Percentiles rank a stretch among this genome's conserved stretches.
Conservation (phyloP, 2,888 invertebrate species). For the Eurois occulta region DNA sequence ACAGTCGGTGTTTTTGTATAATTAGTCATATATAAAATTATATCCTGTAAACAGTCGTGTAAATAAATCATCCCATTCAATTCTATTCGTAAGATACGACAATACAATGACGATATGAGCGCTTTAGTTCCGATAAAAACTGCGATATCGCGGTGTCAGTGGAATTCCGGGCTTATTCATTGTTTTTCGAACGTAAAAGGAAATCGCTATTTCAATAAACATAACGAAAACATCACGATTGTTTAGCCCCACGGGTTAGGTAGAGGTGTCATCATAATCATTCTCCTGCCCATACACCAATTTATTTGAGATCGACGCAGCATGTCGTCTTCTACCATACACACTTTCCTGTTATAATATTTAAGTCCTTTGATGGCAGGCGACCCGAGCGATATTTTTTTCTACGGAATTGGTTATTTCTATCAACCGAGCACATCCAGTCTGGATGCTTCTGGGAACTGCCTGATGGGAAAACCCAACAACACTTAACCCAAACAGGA, state of each 20-base stretch:
- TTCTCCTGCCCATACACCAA: neutral
- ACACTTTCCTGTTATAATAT: neutral
- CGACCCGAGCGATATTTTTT: neutral
- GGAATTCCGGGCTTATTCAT: conserved; percentile 54
- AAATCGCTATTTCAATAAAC: conserved; percentile 14
- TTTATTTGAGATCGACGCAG: neutral
- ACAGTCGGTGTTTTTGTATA: conserved; percentile 17
- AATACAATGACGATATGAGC: conserved; percentile 39
- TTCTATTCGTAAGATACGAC: conserved; percentile 29
- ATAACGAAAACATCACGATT: neutral
- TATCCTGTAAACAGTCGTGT: conserved; percentile 23
- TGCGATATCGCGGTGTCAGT: conserved; percentile 44
- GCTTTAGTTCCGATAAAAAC: conserved; percentile 53
- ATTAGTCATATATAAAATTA: conserved; percentile 27
- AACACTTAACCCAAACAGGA: neutral
- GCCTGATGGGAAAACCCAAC: neutral
- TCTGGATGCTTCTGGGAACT: neutral
- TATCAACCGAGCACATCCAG: neutral
- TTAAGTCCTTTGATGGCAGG: neutral
- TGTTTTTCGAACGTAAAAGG: conserved; percentile 49
- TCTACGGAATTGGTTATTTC: neutral
- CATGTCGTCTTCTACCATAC: neutral
- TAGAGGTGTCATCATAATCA: neutral
- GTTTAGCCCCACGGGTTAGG: too few relatives aligned
- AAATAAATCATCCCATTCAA: conserved; percentile 55